Base-by-base conservation (phyloP, 2,888 invertebrate species). In the Cephus sareptanus region DNA sequence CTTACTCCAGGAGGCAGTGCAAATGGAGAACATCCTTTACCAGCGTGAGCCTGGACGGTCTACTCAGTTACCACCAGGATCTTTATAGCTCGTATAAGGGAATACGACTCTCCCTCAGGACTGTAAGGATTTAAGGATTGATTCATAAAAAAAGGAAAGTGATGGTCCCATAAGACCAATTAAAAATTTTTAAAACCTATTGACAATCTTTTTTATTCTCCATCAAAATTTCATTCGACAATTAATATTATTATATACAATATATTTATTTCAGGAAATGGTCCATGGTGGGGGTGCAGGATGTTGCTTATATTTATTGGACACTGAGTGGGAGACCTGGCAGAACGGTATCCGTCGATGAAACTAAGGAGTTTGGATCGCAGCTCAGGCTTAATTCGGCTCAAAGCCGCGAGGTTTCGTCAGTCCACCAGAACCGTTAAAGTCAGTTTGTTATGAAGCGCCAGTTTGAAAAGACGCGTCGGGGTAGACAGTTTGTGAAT, bases 371-470 rank as follows among this genome's bases (percentile, higher is more conserved):
- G 56, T 56, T 23, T 23, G 31, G 12, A 71, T 71, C 71, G 15
- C 12, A 34, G 71, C n/a, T 75, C 73, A 34, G 76, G 74, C 75
- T 73, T 74, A 76, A 77, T 79, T 79, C 73, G 75, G 73, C 73
- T 69, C 69, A 71, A 34, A 79, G 77, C 77, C 82, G 79, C 76
- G 81, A 76, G 81, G 82, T 83, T 84, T 82, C 79, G 82, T 81
- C 83, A 75, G 77, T 73, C 80, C 76, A 76, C 79, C 79, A 79
- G 81, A 77, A 79, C 79, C 77, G 82, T 80, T 81, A 82, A 79
- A 85, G 86, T 82, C 84, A 87, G 87, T 87, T 87, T 85, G 83
- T 84, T 82, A 84, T 83, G 83, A 84, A 82, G 83, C 83, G 83
- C 83, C 79, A 80, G 82, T 83, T 85, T 80, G 83, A 81, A 81